These are phyloP conservation scores for Sinocyclocheilus grahami DNA, from an alignment of 2,113 vertebrate genomes.

Conservation along the genomic window DNA sequence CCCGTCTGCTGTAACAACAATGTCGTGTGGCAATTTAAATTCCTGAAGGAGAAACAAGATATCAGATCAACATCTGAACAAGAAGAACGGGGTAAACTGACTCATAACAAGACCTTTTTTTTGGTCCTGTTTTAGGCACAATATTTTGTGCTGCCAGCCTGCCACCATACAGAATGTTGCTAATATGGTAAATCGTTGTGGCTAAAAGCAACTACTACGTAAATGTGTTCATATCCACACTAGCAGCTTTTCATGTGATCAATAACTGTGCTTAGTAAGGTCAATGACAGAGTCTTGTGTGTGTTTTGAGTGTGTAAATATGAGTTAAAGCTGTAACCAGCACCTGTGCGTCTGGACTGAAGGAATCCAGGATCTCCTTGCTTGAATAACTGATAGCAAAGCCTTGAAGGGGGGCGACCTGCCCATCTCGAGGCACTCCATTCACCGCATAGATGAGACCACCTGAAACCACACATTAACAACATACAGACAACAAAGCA, in stretches of 20 bases:
- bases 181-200: background rate
- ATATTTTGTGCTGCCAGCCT: background rate
- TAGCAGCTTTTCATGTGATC: background rate
- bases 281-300: background rate
- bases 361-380: conserved; percentile 87
- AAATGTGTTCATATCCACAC: background rate
- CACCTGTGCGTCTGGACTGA: conserved; percentile 86
- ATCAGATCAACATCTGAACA: background rate
- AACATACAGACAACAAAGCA: conserved; percentile 38
- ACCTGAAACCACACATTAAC: conserved; percentile 70
- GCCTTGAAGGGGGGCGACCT: conserved; percentile 77
- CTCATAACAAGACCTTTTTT: background rate
- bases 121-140: background rate
- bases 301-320: conserved; percentile 4
- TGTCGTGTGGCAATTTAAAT: conserved; percentile 92
- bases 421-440: conserved; percentile 79
- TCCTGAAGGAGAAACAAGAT: conserved; percentile 70
- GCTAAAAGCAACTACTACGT: background rate
- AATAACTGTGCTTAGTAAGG: background rate
- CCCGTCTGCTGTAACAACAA: conserved; percentile 80
- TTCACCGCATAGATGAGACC: conserved; percentile 91
- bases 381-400: conserved; percentile 92
- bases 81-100: background rate
- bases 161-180: background rate
- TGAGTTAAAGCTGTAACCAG: background rate